phyloP scores from a whole-genome alignment of 2,888 invertebrate species.

The Agonopterix heracliana region DNA sequence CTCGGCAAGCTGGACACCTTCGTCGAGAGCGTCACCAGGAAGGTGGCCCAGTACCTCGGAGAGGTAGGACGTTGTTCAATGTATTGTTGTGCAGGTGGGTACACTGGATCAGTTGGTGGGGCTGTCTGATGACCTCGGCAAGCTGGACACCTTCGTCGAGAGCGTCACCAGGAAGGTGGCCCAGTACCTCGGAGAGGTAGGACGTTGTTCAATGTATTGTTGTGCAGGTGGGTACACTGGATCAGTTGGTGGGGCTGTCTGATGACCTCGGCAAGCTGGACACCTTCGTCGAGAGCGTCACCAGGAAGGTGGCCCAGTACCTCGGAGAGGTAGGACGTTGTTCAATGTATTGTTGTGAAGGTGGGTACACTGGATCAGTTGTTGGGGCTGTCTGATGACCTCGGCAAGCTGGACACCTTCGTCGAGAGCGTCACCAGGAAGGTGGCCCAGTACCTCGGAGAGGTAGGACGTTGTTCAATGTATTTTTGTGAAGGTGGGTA shows the following conservation, averaged over 20 bases:
- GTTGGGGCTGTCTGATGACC: slow-evolving; percentile 98
- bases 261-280: slow-evolving; percentile 99
- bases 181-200: slow-evolving; percentile 93
- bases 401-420: slow-evolving; percentile 96
- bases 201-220: slow-evolving; percentile 7
- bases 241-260: slow-evolving; percentile 98
- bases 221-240: slow-evolving; percentile 95
- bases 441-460: slow-evolving; percentile 96
- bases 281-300: slow-evolving; percentile 94
- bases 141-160: too few relatives aligned
- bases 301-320: slow-evolving; percentile 96
- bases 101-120: slow-evolving; percentile 99
- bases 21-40: slow-evolving; percentile 93
- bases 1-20: too few relatives aligned
- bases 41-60: slow-evolving; percentile 96
- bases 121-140: too few relatives aligned
- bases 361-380: slow-evolving; percentile 99
- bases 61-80: slow-evolving; percentile 76
- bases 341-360: slow-evolving; percentile 60
- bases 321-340: slow-evolving; percentile 85
- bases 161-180: too few relatives aligned
- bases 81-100: slow-evolving; percentile 94
- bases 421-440: slow-evolving; percentile 97
- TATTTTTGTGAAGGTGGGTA: slow-evolving; percentile 93
- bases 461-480: slow-evolving; percentile 69